phyloP scores from a whole-genome alignment of 2,797 vertebrate genomes.

The Muscicapa comitata region DNA sequence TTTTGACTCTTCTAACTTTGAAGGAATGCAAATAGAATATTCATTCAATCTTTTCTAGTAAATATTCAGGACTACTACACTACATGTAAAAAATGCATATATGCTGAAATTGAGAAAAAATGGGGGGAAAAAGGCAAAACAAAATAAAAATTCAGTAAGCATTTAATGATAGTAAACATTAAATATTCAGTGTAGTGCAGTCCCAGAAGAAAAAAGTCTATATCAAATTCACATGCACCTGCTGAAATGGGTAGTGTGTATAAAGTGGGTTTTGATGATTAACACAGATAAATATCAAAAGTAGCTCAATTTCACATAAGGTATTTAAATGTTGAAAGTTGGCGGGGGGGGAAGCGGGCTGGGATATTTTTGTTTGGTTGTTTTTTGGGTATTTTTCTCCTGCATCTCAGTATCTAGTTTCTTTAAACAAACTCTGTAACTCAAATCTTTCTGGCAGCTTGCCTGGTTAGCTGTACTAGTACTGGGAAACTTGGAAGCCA shows the following conservation, averaged over 20 bases:
- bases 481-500: background rate
- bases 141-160: background rate
- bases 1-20: background rate
- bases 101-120: background rate
- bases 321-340: background rate
- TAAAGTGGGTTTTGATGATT: background rate
- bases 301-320: background rate
- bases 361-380: background rate
- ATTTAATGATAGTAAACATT: background rate
- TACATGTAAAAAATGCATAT: background rate
- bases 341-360: accelerated
- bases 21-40: background rate
- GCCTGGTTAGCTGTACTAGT: background rate
- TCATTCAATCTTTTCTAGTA: background rate
- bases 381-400: background rate
- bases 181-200: background rate
- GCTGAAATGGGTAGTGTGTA: background rate
- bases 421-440: background rate
- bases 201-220: background rate
- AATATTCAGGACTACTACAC: background rate
- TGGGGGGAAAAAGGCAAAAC: accelerated
- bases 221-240: background rate
- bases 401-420: background rate
- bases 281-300: background rate
- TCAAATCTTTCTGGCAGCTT: background rate